A percentile compares a stretch with the other conserved stretches of the same genome.
Conservation (phyloP, 2,888 invertebrate species). For the Drosophila koepferae region DNA sequence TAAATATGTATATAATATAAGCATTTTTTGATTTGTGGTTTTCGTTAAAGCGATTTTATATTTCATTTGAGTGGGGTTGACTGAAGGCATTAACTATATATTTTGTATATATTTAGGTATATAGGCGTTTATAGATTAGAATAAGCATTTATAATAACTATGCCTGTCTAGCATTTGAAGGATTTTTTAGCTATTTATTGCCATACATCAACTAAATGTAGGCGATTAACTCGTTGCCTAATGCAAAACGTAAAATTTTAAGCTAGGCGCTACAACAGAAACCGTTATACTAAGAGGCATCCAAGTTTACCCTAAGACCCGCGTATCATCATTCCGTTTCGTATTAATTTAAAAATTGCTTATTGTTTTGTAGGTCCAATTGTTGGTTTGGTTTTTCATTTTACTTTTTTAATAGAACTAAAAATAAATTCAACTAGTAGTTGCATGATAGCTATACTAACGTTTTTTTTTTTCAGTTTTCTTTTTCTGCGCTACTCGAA, state of each 20-base stretch:
- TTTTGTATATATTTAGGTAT: constrained; percentile 9
- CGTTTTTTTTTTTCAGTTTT: constrained; percentile 35
- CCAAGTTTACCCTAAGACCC: constrained; percentile 65
- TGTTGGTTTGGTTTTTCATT: background rate
- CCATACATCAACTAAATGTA: constrained; percentile 41
- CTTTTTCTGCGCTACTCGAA: constrained; percentile 51
- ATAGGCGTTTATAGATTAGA: constrained; percentile 27
- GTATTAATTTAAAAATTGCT: constrained; percentile 66
- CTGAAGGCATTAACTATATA: constrained; percentile 66
- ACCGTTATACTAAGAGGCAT: constrained; percentile 78
- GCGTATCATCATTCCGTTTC: constrained; percentile 51
- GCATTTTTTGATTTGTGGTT: constrained; percentile 67
- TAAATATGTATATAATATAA: constrained; percentile 51
- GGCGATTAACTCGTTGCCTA: constrained; percentile 33
- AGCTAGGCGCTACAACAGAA: constrained; percentile 72
- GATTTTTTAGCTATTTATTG: constrained; percentile 57
- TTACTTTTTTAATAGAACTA: background rate
- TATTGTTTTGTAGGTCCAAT: constrained; percentile 51
- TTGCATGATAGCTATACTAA: constrained; percentile 48
- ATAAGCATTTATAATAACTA: constrained; percentile 39
- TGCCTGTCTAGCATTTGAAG: constrained; percentile 56
- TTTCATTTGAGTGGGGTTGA: constrained; percentile 54
- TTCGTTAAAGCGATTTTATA: constrained; percentile 75
- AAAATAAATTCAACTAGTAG: constrained; percentile 71
- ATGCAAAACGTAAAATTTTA: constrained; percentile 52